Base-by-base conservation (phyloP, 2,888 invertebrate species). In the Orthosia gothica region DNA sequence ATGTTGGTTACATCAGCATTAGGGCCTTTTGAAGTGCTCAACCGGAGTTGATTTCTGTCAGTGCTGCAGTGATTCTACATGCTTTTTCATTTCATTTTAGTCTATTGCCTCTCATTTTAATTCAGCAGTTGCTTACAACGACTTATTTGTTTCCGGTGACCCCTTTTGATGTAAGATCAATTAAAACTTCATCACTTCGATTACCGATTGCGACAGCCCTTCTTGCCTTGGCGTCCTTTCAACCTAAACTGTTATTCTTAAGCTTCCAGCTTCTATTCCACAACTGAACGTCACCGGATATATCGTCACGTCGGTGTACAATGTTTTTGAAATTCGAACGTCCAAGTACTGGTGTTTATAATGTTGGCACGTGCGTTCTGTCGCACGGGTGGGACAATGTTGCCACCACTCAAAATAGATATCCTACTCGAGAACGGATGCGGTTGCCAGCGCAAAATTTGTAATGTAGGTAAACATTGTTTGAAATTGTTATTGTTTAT, bases 261-360 rank as follows among this genome's bases (percentile, higher is more conserved):
- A 12, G 68, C 59, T 82, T 85, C 59, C 85, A 85, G 50, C 57
- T 81, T 82, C 82, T 76, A 83, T 81, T 84, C 74, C 76, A 76
- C 74, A 85, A 83, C 89, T 90, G 91, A 91, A 91, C 92, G 95
- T 94, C 95, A 94, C 94, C 95, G 96, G 96, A 96, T 95, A 94
- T 93, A 91, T 91, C 95, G 95, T 95, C 95, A 95, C 93, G 95
- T 93, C 95, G 94, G 93, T 90, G 87, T 89, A 87, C 88, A 89
- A 91, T 96, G 96, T 96, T 96, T 95, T 95, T 95, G 96, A 95
- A 96, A 95, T 94, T 90, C 91, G 95, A 96, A 95, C 96, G 93
- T 92, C 92, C 90, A 89, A 89, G 91, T 88, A 92, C 92, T 90
- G 88, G 89, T 95, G 96, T 96, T 96, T 96, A 95, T 94, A 91